A percentile compares a stretch with the other conserved stretches of the same genome.
phyloP scores from a whole-genome alignment of 2,888 invertebrate genomes.

The Itoplectis maculator region DNA sequence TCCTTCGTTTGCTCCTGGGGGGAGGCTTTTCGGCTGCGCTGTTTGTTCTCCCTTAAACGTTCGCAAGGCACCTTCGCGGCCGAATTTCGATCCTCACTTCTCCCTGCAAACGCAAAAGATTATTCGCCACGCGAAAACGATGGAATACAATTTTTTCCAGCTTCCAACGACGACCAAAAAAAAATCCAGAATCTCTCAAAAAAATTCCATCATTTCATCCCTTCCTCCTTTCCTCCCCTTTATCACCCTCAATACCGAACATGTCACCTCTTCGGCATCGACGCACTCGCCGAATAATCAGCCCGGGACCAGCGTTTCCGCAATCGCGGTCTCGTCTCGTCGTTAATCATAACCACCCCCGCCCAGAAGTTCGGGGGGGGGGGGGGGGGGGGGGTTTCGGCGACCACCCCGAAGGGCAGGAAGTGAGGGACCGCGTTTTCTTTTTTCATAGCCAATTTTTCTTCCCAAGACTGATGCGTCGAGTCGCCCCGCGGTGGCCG shows the following conservation, averaged over 20 bases:
- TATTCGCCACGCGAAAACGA: background rate
- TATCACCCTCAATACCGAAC: too few species aligned
- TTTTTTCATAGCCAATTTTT: slow-evolving; percentile 64
- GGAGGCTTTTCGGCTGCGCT: background rate
- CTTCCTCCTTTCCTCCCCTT: too few species aligned
- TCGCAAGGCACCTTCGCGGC: background rate
- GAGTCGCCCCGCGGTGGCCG: slow-evolving; percentile 27
- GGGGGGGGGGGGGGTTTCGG: background rate
- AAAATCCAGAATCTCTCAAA: too few species aligned
- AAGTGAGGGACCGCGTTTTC: slow-evolving; percentile 29
- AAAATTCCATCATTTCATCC: too few species aligned
- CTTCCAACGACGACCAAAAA: too few species aligned
- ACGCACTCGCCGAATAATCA: slow-evolving; percentile 35
- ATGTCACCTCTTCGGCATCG: too few species aligned
- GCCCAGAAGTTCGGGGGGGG: too few species aligned
- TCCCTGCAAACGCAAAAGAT: background rate
- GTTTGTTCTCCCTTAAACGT: background rate
- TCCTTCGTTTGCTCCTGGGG: slow-evolving; percentile 50
- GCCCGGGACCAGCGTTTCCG: background rate
- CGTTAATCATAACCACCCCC: slow-evolving; percentile 59
- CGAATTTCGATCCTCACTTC: background rate
- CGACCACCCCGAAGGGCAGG: slow-evolving; percentile 7
- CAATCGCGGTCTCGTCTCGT: slow-evolving; percentile 26
- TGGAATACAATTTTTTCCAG: background rate
- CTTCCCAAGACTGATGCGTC: slow-evolving; percentile 58